phyloP scores from a whole-genome alignment of 1,140 invertebrate species.

The Melipona quadrifasciata region DNA sequence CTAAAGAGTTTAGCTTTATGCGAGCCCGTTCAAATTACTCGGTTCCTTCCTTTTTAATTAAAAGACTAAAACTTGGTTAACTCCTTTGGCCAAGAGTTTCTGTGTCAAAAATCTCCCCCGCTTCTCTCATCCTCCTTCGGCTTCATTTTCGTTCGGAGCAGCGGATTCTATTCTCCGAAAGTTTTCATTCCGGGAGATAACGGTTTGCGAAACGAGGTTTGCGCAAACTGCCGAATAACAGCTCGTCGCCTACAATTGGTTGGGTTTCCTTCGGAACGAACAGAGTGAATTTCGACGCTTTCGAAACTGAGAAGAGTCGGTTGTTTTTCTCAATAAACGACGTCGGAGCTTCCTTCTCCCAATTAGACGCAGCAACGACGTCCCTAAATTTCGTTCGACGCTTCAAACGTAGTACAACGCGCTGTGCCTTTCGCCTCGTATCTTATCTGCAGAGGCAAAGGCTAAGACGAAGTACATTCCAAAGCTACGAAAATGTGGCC shows the following conservation, averaged over 20 bases:
- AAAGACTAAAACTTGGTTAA: background rate
- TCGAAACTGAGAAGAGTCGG: no score
- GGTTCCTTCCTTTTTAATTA: background rate
- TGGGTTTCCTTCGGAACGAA: no score
- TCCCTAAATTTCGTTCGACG: background rate
- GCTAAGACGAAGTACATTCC: conserved; percentile 37
- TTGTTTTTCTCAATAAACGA: background rate
- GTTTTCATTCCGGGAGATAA: background rate
- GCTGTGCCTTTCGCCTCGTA: background rate
- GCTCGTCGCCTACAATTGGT: no score
- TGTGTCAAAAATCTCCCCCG: background rate
- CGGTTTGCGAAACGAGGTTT: no score
- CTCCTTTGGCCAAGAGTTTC: background rate
- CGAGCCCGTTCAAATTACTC: conserved; percentile 1
- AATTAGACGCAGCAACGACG: background rate
- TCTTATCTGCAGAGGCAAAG: conserved; percentile 40
- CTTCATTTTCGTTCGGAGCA: background rate
- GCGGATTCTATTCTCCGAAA: background rate
- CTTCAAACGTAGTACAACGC: background rate
- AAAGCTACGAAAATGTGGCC: background rate
- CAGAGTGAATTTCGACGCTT: no score
- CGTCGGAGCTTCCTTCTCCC: background rate
- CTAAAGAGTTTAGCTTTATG: background rate
- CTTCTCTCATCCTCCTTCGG: background rate
- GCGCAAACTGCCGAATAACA: background rate